Conservation (phyloP, 2,113 vertebrate genomes). For the Talpa occidentalis region DNA sequence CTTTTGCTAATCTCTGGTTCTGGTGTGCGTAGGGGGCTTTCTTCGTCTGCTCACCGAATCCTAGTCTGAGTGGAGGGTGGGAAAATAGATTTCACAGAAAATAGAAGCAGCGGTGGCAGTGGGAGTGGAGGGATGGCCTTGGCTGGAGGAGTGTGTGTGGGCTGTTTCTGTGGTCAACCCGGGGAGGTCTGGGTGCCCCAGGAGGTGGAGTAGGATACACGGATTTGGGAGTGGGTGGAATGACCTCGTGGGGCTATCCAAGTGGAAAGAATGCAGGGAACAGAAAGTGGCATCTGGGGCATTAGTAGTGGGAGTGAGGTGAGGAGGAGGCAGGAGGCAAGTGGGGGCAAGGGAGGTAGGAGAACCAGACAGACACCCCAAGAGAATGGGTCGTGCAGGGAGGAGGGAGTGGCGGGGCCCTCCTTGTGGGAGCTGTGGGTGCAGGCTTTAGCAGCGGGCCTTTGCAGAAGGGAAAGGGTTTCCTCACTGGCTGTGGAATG, state of each 20-base stretch:
- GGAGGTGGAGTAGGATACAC: not conserved
- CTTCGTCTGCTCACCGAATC: rapidly evolving
- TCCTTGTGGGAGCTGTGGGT: not conserved
- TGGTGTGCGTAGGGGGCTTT: not conserved
- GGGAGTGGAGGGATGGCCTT: not conserved
- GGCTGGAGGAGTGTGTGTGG: too few species aligned
- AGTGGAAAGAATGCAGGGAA: not conserved
- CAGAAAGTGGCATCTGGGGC: not conserved
- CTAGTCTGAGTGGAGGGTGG: not conserved
- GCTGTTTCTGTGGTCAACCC: not conserved
- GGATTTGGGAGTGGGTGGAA: not conserved
- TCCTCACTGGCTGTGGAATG: not conserved
- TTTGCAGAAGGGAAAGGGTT: not conserved
- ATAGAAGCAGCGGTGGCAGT: not conserved
- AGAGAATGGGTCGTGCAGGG: not conserved
- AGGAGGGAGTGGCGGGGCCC: not conserved
- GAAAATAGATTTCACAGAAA: not conserved
- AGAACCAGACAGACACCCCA: not conserved
- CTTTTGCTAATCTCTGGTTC: not conserved
- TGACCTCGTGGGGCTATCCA: not conserved
- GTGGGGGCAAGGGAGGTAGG: not conserved
- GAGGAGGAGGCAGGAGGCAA: not conserved
- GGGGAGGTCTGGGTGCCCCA: not conserved
- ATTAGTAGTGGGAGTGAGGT: not conserved
- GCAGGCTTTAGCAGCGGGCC: not conserved